Conservation (phyloP, 1,140 invertebrate genomes). For the Teleogryllus occipitalis region DNA sequence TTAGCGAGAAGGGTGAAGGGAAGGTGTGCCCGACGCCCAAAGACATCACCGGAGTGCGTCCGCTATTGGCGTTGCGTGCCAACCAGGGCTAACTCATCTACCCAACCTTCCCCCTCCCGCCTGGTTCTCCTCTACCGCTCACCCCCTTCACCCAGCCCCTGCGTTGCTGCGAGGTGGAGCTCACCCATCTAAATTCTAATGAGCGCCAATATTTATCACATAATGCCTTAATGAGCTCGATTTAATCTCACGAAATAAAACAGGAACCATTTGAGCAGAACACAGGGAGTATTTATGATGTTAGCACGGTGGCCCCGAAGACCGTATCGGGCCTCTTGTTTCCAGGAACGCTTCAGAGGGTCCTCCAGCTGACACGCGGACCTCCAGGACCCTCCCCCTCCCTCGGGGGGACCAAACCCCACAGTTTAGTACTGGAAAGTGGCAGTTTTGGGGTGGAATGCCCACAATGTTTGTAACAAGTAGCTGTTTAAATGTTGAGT, state of each 20-base stretch:
- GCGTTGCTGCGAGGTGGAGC: neutral
- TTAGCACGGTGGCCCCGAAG: neutral
- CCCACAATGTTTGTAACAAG: too few species aligned
- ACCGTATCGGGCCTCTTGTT: neutral
- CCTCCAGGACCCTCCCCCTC: too few species aligned
- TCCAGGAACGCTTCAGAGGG: neutral
- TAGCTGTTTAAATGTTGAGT: too few species aligned
- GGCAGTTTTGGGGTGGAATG: too few species aligned
- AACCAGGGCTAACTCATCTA: neutral
- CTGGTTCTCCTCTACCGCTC: too few species aligned
- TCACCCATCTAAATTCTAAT: slow-evolving; percentile 1
- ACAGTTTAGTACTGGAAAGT: too few species aligned
- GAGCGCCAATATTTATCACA: neutral
- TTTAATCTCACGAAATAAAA: neutral
- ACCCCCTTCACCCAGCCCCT: too few species aligned
- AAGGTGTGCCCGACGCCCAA: too few species aligned
- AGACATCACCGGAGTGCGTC: too few species aligned
- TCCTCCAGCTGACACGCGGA: neutral
- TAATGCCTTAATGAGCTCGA: neutral
- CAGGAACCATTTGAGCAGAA: neutral
- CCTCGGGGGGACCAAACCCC: too few species aligned
- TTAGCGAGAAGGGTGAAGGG: too few species aligned
- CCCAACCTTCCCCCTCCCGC: neutral
- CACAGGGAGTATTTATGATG: neutral
- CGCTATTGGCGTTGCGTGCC: neutral